phyloP scores from a whole-genome alignment of 2,113 vertebrate species.

The Chitala chitala region DNA sequence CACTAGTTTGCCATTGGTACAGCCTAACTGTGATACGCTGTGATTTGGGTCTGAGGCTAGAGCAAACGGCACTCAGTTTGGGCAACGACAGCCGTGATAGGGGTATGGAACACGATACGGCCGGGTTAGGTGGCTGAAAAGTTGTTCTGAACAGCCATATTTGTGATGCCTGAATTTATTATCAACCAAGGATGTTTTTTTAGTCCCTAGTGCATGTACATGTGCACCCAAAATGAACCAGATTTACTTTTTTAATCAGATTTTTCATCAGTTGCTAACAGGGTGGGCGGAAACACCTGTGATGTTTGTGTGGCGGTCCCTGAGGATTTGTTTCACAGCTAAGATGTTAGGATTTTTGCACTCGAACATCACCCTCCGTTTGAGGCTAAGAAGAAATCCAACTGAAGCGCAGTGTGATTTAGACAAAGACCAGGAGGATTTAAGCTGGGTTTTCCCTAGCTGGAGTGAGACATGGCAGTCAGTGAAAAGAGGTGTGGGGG shows the following conservation, averaged over 20 bases:
- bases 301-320: background rate
- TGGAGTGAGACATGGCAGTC: background rate
- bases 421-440: constrained; percentile 1
- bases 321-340: background rate
- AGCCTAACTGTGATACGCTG: too few relatives aligned
- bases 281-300: background rate
- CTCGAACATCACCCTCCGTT: background rate
- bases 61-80: too few relatives aligned
- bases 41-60: too few relatives aligned
- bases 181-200: background rate
- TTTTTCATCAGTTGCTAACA: background rate
- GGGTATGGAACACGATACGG: too few relatives aligned
- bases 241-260: constrained; percentile 15
- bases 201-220: background rate
- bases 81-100: too few relatives aligned
- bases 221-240: background rate
- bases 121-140: background rate
- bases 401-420: background rate
- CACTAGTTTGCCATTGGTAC: too few relatives aligned
- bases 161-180: background rate
- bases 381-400: too few relatives aligned
- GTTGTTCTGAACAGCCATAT: background rate
- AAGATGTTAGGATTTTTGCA: too few relatives aligned
- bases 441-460: too few relatives aligned
- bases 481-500: background rate